Evolutionary conservation across 2,113 vertebrate genomes (phyloP).

Genomic region (Neolamprologus kungweensis): DNA sequence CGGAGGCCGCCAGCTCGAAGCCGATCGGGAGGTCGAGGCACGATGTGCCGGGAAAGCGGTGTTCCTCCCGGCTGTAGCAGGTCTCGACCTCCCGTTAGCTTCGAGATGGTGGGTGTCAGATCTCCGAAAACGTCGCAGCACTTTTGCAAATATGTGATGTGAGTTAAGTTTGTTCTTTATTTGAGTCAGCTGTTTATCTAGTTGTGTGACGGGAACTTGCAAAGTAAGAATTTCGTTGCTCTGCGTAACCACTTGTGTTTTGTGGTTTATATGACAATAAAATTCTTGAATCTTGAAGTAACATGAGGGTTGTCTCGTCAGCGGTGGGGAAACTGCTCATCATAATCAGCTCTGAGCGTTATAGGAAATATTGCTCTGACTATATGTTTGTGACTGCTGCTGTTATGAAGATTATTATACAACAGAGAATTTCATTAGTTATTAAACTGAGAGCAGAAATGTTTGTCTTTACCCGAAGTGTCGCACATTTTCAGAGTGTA

Average conservation of each 20-base stretch:
- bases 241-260: not conserved
- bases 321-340: no score
- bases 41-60: no score
- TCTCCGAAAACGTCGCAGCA: no score
- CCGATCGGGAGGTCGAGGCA: no score
- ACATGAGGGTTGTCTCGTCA: no score
- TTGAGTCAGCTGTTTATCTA: fast-evolving
- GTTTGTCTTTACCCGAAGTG: constrained; percentile 78
- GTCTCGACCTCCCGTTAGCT: no score
- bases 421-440: not conserved
- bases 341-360: no score
- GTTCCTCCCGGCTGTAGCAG: no score
- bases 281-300: not conserved
- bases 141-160: no score
- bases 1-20: no score
- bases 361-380: not conserved
- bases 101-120: no score
- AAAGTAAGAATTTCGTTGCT: not conserved
- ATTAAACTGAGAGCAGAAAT: not conserved
- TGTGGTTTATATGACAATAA: fast-evolving
- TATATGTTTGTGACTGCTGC: not conserved
- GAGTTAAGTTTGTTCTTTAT: not conserved
- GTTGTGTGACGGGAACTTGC: not conserved
- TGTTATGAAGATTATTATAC: not conserved
- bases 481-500: constrained; percentile 93